These are phyloP conservation scores for Drosophila algonquin DNA, from an alignment of 2,888 invertebrate genomes.

Conservation along the genomic window DNA sequence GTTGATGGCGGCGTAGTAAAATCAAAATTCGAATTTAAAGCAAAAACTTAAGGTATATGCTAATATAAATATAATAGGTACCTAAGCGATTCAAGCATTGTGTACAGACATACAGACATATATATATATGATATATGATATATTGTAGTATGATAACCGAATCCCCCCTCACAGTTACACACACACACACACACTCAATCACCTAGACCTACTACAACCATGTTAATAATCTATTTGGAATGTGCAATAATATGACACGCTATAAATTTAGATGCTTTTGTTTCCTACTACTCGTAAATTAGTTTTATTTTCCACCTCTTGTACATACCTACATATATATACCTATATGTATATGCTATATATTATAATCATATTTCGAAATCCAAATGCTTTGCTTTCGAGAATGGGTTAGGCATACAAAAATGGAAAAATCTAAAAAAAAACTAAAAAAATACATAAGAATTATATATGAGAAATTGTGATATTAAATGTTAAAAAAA, in stretches of 20 bases:
- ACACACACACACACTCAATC: constrained; percentile 17
- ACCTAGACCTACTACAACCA: constrained; percentile 19
- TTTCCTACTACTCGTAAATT: constrained; percentile 72
- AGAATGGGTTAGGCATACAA: constrained; percentile 45
- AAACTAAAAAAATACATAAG: constrained; percentile 32
- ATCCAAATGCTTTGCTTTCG: constrained; percentile 58
- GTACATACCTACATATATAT: constrained; percentile 57
- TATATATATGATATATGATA: constrained; percentile 24
- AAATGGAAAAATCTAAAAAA: constrained; percentile 29
- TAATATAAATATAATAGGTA: constrained; percentile 40
- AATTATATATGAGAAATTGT: constrained; percentile 71
- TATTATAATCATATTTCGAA: constrained; percentile 44
- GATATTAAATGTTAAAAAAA: constrained; percentile 73
- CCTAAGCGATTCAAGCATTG: constrained; percentile 37
- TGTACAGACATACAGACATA: constrained; percentile 32
- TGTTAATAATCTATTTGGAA: constrained; percentile 57
- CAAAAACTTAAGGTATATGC: constrained; percentile 59
- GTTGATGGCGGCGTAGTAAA: constrained; percentile 70
- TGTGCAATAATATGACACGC: constrained; percentile 76
- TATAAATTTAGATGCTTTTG: constrained; percentile 71
- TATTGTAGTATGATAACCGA: constrained; percentile 31
- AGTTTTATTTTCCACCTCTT: constrained; percentile 49
- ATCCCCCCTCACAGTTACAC: constrained; percentile 20
- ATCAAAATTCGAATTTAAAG: constrained; percentile 82
- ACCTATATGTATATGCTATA: constrained; percentile 10